Evolutionary conservation across 2,888 invertebrate genomes (phyloP).

Genomic region (Muschampia plurimacula): DNA sequence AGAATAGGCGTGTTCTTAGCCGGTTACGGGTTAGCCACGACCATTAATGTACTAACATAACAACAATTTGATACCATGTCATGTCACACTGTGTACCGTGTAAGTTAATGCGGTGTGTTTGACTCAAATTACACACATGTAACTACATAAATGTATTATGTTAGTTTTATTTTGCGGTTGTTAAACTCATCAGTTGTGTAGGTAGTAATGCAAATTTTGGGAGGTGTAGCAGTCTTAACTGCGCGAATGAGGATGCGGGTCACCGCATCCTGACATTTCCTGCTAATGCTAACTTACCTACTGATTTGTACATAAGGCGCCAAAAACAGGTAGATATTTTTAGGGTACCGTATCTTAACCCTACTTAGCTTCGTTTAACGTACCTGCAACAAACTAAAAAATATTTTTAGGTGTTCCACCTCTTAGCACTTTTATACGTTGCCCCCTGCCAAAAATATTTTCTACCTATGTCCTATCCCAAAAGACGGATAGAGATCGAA

Average conservation of each 20-base stretch:
- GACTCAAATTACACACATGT: slow-evolving; percentile 31
- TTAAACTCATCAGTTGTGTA: background rate
- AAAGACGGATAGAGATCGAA: no score
- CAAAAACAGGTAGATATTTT: background rate
- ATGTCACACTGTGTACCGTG: slow-evolving; percentile 31
- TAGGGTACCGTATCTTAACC: no score
- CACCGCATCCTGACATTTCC: slow-evolving; percentile 4
- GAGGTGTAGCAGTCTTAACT: background rate
- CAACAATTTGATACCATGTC: slow-evolving; percentile 27
- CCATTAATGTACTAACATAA: slow-evolving; percentile 34
- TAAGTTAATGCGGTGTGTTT: slow-evolving; percentile 32
- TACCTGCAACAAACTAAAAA: no score
- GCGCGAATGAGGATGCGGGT: slow-evolving; percentile 1
- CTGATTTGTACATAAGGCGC: background rate
- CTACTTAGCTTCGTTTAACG: no score
- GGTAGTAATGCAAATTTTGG: slow-evolving; percentile 4
- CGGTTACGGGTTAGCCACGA: slow-evolving; percentile 29
- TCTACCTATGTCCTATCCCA: no score
- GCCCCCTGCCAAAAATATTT: no score
- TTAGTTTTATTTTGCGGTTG: slow-evolving; percentile 26
- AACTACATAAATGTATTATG: slow-evolving; percentile 23
- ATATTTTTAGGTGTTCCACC: no score
- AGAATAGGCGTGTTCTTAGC: slow-evolving; percentile 37
- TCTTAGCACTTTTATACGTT: no score
- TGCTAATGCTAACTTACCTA: background rate